phyloP scores from a whole-genome alignment of 2,113 vertebrate genomes.

The Rhinogobius similis region DNA sequence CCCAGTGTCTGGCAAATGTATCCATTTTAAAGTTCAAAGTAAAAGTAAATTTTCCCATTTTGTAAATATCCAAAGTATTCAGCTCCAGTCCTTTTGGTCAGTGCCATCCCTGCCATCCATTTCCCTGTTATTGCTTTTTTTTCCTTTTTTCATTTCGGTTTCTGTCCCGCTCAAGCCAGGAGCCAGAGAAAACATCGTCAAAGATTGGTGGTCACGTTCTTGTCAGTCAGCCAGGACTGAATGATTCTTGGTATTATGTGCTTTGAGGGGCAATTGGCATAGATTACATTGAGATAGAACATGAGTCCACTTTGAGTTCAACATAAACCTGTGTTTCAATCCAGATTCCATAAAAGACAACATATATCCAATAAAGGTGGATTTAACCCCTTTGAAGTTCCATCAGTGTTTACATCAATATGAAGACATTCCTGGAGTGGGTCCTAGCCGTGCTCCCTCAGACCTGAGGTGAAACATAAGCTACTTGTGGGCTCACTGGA shows the following conservation, averaged over 20 bases:
- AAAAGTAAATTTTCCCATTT: too few species aligned
- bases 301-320: background rate
- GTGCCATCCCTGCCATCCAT: too few species aligned
- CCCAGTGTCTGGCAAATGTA: too few species aligned
- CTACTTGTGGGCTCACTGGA: conserved; percentile 71
- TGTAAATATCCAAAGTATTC: too few species aligned
- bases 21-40: too few species aligned
- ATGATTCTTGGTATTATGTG: background rate
- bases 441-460: conserved; percentile 6
- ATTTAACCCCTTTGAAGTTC: conserved; percentile 34
- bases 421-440: conserved; percentile 48
- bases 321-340: background rate
- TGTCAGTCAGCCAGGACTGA: too few species aligned
- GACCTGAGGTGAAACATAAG: conserved; percentile 66
- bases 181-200: too few species aligned
- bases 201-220: too few species aligned
- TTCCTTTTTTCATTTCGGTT: too few species aligned
- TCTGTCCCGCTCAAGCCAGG: too few species aligned
- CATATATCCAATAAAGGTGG: background rate
- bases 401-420: conserved; percentile 41
- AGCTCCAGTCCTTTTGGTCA: too few species aligned
- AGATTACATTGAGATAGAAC: background rate
- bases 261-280: background rate
- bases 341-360: background rate
- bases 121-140: too few species aligned